Conservation (phyloP, 2,797 vertebrate species). For the Phrynocephalus forsythii region DNA sequence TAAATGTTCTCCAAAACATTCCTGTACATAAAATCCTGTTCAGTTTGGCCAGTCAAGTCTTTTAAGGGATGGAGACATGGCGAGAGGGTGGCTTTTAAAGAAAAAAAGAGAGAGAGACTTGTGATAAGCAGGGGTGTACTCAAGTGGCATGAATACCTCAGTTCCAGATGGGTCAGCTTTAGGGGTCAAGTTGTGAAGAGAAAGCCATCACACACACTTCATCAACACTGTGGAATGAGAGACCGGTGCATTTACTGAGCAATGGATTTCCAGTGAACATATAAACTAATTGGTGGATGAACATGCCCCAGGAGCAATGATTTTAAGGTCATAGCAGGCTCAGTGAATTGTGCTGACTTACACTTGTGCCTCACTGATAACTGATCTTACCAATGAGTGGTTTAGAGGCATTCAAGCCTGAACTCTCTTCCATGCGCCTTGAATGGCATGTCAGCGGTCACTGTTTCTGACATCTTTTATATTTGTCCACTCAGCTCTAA, state of each 20-base stretch:
- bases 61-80: slow-evolving; percentile 36
- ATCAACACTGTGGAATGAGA: slow-evolving; percentile 87
- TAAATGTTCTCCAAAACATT: background rate
- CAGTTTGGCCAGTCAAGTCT: slow-evolving; percentile 25
- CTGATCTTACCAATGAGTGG: slow-evolving; percentile 88
- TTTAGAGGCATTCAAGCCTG: slow-evolving; percentile 86
- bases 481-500: slow-evolving; percentile 93
- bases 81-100: slow-evolving; percentile 65
- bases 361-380: slow-evolving; percentile 84
- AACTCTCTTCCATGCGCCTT: slow-evolving; percentile 84
- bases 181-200: slow-evolving; percentile 83
- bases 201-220: slow-evolving; percentile 87
- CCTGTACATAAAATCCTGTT: background rate
- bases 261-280: slow-evolving; percentile 82
- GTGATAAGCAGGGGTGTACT: slow-evolving; percentile 72
- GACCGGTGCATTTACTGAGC: slow-evolving; percentile 79
- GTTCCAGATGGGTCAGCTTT: slow-evolving; percentile 81
- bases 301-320: slow-evolving; percentile 86
- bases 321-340: slow-evolving; percentile 90
- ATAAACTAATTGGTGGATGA: slow-evolving; percentile 87
- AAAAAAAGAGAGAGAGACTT: slow-evolving; percentile 71
- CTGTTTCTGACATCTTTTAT: slow-evolving; percentile 91
- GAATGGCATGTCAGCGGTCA: slow-evolving; percentile 88
- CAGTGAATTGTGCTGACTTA: slow-evolving; percentile 90
- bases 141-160: slow-evolving; percentile 79